Evolutionary conservation across 2,113 vertebrate genomes (phyloP).

Genomic region (Mus pahari): DNA sequence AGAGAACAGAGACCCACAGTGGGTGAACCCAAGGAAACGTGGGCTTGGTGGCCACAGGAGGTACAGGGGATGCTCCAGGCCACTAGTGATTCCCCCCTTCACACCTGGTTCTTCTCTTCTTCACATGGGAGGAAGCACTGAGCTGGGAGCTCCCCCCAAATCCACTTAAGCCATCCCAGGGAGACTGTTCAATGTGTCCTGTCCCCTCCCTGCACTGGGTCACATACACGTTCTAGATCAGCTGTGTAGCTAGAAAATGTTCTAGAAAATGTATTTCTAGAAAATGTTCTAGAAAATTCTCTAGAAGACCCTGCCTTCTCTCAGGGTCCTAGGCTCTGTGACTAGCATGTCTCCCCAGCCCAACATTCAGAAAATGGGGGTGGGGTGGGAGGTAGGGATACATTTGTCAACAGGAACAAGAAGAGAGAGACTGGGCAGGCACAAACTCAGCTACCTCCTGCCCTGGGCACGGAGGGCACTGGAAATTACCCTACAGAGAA

Average conservation of each 20-base stretch:
- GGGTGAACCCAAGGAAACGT: neutral
- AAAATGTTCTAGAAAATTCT: slow-evolving; percentile 16
- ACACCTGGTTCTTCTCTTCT: neutral
- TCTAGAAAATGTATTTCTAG: no score
- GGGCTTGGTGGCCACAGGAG: neutral
- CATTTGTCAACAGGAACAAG: neutral
- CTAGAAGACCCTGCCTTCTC: neutral
- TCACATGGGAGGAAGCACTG: neutral
- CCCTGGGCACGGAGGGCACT: neutral
- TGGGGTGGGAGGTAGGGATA: neutral
- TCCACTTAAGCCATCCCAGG: neutral
- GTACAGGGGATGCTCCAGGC: neutral
- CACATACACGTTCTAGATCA: neutral
- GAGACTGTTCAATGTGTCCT: no score
- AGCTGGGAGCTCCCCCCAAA: neutral
- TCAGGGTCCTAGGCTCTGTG: neutral
- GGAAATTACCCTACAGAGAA: neutral
- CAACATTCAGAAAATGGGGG: neutral
- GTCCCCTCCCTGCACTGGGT: neutral
- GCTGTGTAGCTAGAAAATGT: neutral
- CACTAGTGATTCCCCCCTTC: neutral
- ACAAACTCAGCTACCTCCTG: neutral
- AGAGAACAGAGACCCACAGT: neutral
- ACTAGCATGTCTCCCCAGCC: neutral
- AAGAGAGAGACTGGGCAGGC: neutral